Conservation (phyloP, 2,888 invertebrate species). For the Luperina testacea region DNA sequence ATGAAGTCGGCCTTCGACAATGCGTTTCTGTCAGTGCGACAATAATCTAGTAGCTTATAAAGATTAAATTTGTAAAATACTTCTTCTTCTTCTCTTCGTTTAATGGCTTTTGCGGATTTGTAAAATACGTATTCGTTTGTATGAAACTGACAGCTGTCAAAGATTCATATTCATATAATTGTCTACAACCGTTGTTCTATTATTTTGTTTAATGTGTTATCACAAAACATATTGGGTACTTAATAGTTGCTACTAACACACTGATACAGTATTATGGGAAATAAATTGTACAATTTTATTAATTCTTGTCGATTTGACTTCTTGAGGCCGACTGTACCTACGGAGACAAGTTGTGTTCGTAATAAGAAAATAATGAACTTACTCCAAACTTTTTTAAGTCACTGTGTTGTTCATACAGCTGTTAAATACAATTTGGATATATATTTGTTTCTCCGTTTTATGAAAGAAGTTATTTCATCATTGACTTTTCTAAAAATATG, state of each 20-base stretch:
- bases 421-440: not conserved
- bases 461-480: not conserved
- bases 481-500: not conserved
- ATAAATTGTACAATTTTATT: not conserved
- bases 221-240: not conserved
- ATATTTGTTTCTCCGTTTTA: not conserved
- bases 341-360: not conserved
- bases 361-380: slow-evolving; percentile 6
- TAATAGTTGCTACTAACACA: not conserved
- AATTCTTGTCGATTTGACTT: not conserved
- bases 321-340: not conserved
- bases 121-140: too few relatives aligned
- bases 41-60: too few relatives aligned
- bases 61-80: too few relatives aligned
- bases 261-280: not conserved
- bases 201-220: not conserved
- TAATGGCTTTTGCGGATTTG: too few relatives aligned
- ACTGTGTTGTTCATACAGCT: not conserved
- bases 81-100: too few relatives aligned
- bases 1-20: too few relatives aligned
- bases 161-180: not conserved
- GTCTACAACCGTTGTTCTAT: not conserved
- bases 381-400: not conserved
- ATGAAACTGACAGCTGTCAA: too few relatives aligned
- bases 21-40: too few relatives aligned